Base-by-base conservation (phyloP, 1,140 invertebrate genomes). In the Drosophila serrata region DNA sequence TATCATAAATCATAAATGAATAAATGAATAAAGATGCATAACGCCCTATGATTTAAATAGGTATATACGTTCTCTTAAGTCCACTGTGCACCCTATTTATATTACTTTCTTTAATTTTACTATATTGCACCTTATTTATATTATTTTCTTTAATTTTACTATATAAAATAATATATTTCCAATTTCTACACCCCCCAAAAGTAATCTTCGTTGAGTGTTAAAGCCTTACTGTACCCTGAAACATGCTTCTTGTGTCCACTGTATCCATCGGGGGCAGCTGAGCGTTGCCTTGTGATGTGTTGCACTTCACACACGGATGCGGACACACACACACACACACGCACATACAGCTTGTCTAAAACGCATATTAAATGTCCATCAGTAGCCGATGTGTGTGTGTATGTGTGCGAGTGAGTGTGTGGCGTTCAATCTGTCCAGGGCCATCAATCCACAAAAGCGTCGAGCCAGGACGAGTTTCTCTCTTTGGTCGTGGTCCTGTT, bases 351-450 rank as follows among this genome's bases (percentile, higher is more conserved):
- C 68, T 78, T 82, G 79, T 82, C 82, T 75, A 86, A 86, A 87
- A 87, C 79, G 82, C 82, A 86, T 86, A 86, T 86, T 86, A 87
- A 79, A 86, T 81, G 82, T 87, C 82, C 82, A 86, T 86, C 82
- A 86, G 69, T 48, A 42, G 67, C 62, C 17, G 27, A 13, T 27
- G 17, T 19, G 27, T 17, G 43, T 58, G 51, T n/a, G 37, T 37
- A 15, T 13, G 17, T 33, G 31, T 13, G n/a, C 33, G 45, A 29
- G 39, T 11, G 22, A 13, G 12, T 35, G 65, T 69, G 73, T 48
- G 70, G 70, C 63, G 81, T 85, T 81, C 82, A 85, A 85, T 86
- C 82, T 86, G 79, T 87, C 82, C 75, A 67, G 74, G 73, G 75
- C 82, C 82, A 86, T 86, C 82, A 86, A 86, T 86, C 82, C 82